A percentile compares a stretch with the other conserved stretches of the same genome.
phyloP scores from a whole-genome alignment of 2,113 vertebrate species.

The Planiliza haematocheilus region DNA sequence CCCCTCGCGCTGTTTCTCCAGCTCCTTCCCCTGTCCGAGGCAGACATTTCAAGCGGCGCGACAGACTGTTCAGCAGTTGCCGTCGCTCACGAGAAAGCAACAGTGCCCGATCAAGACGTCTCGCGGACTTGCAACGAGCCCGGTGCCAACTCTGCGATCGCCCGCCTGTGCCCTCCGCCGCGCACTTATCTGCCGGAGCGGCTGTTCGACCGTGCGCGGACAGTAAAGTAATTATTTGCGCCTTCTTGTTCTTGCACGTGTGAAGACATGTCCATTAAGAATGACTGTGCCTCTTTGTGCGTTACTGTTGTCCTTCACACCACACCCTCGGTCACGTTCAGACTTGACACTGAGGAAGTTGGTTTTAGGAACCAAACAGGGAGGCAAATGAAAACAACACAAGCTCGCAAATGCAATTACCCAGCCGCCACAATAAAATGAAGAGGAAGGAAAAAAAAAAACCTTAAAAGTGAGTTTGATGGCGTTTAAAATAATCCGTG shows the following conservation, averaged over 20 bases:
- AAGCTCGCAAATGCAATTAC: background rate
- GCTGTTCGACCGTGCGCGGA: too few species aligned
- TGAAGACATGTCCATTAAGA: background rate
- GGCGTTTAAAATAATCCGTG: conserved; percentile 7
- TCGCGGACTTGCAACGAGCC: background rate
- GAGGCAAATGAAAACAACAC: background rate
- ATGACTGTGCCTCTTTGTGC: background rate
- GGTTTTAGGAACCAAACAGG: conserved; percentile 31
- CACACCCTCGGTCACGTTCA: conserved; percentile 20
- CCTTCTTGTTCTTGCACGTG: background rate
- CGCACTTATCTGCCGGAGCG: conserved; percentile 42
- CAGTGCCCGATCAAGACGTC: conserved; percentile 11
- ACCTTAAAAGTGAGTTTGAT: background rate
- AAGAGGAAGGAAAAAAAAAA: conserved; percentile 22
- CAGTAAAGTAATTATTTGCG: too few species aligned
- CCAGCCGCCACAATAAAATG: conserved; percentile 7
- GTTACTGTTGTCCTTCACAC: background rate
- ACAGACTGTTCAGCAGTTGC: conserved; percentile 46
- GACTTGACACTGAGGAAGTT: conserved; percentile 47
- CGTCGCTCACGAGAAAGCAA: conserved; percentile 12
- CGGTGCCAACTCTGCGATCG: conserved; percentile 31
- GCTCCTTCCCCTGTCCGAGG: conserved; percentile 8
- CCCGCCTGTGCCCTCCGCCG: conserved; percentile 11
- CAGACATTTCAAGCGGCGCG: conserved; percentile 12
- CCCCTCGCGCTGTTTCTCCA: background rate